Evolutionary conservation across 2,888 invertebrate species (phyloP).

Genomic region (Dendrolimus pini): DNA sequence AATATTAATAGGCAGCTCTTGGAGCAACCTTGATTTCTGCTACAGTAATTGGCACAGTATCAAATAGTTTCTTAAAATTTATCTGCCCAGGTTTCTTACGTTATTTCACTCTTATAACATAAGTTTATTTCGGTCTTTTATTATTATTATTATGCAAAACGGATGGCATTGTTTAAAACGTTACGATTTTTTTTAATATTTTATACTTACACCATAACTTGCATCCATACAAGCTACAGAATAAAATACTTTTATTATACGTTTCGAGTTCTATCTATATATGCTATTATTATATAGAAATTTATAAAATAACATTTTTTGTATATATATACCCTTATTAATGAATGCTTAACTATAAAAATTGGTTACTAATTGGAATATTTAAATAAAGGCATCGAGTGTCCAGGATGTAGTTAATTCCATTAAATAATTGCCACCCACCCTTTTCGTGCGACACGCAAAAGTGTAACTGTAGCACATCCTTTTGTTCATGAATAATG

Average conservation of each 20-base stretch:
- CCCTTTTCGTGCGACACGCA: conserved; percentile 54
- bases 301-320: too few species aligned
- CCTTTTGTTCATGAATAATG: conserved; percentile 58
- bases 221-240: too few species aligned
- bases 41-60: not conserved
- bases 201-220: too few species aligned
- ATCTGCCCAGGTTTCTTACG: not conserved
- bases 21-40: not conserved
- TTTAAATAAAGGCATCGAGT: not conserved
- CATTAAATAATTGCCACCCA: conserved; percentile 41
- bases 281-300: too few species aligned
- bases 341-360: not conserved
- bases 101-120: not conserved
- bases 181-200: too few species aligned
- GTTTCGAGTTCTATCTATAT: too few species aligned
- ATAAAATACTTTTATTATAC: too few species aligned
- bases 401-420: conserved; percentile 6
- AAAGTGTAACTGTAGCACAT: conserved; percentile 46
- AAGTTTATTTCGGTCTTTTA: too few species aligned
- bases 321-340: too few species aligned
- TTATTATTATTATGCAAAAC: too few species aligned
- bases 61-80: not conserved
- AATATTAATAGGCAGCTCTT: not conserved
- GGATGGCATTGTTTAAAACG: too few species aligned
- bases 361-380: not conserved